Base-by-base conservation (phyloP, 2,113 vertebrate species). In the Megaceryle maxima region DNA sequence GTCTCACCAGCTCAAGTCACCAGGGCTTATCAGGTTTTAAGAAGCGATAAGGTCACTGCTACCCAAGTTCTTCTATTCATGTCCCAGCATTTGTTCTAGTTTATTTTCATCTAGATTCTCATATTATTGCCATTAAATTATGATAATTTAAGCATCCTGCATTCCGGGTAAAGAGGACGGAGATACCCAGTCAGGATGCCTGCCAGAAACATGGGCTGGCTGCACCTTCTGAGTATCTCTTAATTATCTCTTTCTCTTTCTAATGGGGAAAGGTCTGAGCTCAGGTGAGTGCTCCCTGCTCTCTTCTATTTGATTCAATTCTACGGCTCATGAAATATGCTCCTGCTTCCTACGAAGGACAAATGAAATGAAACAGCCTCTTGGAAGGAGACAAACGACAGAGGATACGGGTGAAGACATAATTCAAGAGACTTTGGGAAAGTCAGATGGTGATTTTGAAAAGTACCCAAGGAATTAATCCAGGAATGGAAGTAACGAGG, bases 231-330 rank as follows among this genome's bases (percentile, higher is more conserved):
- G 92, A 94, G 41, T 79, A 66, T 92, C 94, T 95, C 88, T 96
- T 97, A 96, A 97, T 98, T 97, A 97, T 97, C 96, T 94, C 95
- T 79, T 95, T 83, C 81, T 84, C 81, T 94, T 91, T 66, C 94
- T 95, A 92, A 96, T 83, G 96, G 95, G 78, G 95, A 92, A 96
- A 96, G 96, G 94, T 84, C 95, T 83, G 85, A 84, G 96, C 96
- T 97, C 95, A 94, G 94, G 94, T 96, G 92, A 88, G 74, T 80
- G 92, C 74, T 95, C 78, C 55, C 16, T 84, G 95, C 76, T 95
- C 86, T 59, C 89, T 80, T 78, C 78, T 72, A 55, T 87, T 96
- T 94, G 93, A 81, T 92, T 96, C 81, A 92, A 88, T 96, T 92
- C 55, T 85, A 87, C 12, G 22, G 87, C 86, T 97, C 94, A 93